These are phyloP conservation scores for Drosophila busckii DNA, from an alignment of 1,140 invertebrate species.

Conservation along the genomic window DNA sequence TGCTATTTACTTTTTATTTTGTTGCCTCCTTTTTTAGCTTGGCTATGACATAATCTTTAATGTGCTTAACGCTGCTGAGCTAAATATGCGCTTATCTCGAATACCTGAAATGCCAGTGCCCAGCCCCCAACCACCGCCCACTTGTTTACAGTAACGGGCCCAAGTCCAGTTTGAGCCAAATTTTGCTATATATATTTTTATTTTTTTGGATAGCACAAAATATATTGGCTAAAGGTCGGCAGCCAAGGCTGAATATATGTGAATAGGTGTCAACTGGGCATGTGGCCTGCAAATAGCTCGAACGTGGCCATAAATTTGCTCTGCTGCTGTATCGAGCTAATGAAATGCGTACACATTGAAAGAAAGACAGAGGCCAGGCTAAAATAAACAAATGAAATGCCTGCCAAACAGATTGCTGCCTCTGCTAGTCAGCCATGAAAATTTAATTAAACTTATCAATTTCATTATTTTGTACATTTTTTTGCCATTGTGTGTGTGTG, in stretches of 20 bases:
- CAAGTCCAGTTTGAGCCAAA: neutral
- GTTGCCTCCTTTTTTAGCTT: slow-evolving; percentile 29
- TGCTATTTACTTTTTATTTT: no score
- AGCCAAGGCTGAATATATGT: slow-evolving; percentile 11
- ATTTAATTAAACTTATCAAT: slow-evolving; percentile 48
- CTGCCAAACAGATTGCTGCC: neutral
- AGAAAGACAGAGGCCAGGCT: no score
- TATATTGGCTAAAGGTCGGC: slow-evolving; percentile 23
- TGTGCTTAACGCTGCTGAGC: slow-evolving; percentile 2
- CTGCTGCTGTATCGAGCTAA: slow-evolving; percentile 10
- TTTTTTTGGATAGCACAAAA: slow-evolving; percentile 8
- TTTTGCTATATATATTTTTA: neutral
- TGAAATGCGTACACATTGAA: no score
- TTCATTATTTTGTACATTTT: neutral
- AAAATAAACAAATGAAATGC: slow-evolving; percentile 19
- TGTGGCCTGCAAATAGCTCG: slow-evolving; percentile 21
- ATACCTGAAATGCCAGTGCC: slow-evolving; percentile 25
- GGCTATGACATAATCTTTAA: slow-evolving; percentile 44
- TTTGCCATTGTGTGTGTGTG: neutral
- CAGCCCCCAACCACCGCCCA: neutral
- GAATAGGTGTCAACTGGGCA: slow-evolving; percentile 24
- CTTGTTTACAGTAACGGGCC: no score
- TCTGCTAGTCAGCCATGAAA: slow-evolving; percentile 23
- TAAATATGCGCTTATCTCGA: slow-evolving; percentile 23
- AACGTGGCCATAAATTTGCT: slow-evolving; percentile 33